These are phyloP conservation scores for Ranitomeya variabilis DNA, from an alignment of 2,113 vertebrate genomes.

Conservation along the genomic window DNA sequence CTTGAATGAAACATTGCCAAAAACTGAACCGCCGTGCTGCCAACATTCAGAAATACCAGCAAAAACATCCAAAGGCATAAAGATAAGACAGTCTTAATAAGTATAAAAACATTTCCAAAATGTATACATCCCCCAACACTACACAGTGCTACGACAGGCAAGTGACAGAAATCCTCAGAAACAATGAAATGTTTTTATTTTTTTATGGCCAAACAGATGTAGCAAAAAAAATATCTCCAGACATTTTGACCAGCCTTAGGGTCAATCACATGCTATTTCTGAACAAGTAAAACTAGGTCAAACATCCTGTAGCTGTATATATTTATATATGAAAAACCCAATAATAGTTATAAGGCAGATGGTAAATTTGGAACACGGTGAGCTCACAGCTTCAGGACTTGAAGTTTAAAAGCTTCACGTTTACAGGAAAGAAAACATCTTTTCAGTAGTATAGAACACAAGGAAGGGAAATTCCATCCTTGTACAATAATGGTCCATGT, in stretches of 20 bases:
- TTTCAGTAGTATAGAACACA: neutral
- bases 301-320: constrained; percentile 43
- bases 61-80: no score
- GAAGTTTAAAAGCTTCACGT: constrained; percentile 26
- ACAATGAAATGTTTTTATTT: constrained; percentile 37
- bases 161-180: neutral
- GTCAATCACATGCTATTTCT: constrained; percentile 54
- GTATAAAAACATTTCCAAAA: no score
- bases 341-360: constrained; percentile 53
- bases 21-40: no score
- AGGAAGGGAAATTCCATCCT: neutral
- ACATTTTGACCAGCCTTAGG: constrained; percentile 51
- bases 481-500: neutral
- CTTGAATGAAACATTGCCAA: no score
- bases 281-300: constrained; percentile 51
- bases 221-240: constrained; percentile 46
- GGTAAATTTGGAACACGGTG: constrained; percentile 43
- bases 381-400: constrained; percentile 24
- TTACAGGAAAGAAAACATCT: neutral
- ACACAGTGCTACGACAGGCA: neutral
- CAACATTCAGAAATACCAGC: no score
- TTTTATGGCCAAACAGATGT: constrained; percentile 36
- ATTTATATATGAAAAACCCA: constrained; percentile 33
- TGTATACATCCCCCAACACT: neutral
- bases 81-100: neutral